Evolutionary conservation across 2,113 vertebrate species (phyloP), one percentile per base, ranked within the genome.

Genomic region (Arothron firmamentum): DNA sequence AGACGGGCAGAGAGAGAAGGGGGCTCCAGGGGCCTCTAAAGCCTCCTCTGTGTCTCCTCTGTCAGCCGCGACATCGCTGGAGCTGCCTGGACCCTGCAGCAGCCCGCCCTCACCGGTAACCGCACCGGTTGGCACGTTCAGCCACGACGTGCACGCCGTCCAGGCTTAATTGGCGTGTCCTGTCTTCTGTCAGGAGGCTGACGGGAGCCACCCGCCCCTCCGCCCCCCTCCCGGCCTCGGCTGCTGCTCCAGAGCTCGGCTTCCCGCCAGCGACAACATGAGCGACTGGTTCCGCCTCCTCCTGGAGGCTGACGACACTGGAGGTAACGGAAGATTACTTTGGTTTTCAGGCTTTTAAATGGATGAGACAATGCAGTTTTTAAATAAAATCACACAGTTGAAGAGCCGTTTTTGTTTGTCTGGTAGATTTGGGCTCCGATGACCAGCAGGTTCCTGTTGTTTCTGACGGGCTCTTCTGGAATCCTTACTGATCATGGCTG

Each of bases 281-380:
- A 68, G 78, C 1, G 87, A 89, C 59, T 92, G 89, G 88, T 75
- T 91, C 34, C 77, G 73, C 56, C 82, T 89, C 60, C 79, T 86
- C 56, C 74, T 88, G 42, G 82, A 90, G 55, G 64, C 73, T 0
- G 85, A 89, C 23, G 64, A 81, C 2, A 23, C 28, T 38, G 74
- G 42, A 57, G 79, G 72, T 86, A 64, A 77, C 34, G 1, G 34
- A 23, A 23, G 21, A 28, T 28, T 28, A 1, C 25, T 28, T 5
- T 28, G 25, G 34, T 11, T 38, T 38, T 10, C 12, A 12, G 34
- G 34, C 34, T 38, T 38, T 38, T 9, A 4, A 38, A 38, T 38
- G 34, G 1, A 23, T 23, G 2, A 23, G 2, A 23, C 21, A 23
- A 23, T 23, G 2, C 21, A 23, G 21, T 23, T 23, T 23, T 23